A percentile compares a stretch with the other conserved stretches of the same genome.
Conservation (phyloP, 2,888 invertebrate species). For the Drosophila mayaguana region DNA sequence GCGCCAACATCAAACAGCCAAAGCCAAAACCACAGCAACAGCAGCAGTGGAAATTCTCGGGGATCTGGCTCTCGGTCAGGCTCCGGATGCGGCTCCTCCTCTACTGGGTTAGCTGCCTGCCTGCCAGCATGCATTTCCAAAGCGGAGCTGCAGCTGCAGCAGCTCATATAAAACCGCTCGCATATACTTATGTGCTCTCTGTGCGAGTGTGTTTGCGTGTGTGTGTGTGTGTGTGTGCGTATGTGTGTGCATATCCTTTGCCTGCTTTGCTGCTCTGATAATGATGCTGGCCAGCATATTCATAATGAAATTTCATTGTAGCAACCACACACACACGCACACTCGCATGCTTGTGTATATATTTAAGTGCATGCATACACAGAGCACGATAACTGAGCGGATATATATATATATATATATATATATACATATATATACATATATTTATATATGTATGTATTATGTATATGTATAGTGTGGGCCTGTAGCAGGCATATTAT, state of each 20-base stretch:
- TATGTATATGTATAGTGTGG: constrained; percentile 17
- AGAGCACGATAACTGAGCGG: constrained; percentile 43
- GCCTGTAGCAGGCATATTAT: constrained; percentile 73
- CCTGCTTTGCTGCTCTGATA: constrained; percentile 79
- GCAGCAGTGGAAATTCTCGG: constrained; percentile 47
- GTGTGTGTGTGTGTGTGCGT: constrained; percentile 43
- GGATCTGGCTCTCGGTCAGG: constrained; percentile 28
- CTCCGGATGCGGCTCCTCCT: constrained; percentile 23
- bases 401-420: constrained; percentile 1
- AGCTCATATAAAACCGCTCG: constrained; percentile 76
- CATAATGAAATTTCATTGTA: constrained; percentile 80
- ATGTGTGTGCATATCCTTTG: constrained; percentile 69
- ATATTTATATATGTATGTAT: constrained; percentile 1
- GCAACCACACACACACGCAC: constrained; percentile 49
- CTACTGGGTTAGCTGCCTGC: constrained; percentile 40
- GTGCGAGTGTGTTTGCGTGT: constrained; percentile 20
- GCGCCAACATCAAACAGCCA: constrained; percentile 70
- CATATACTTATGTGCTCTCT: constrained; percentile 56
- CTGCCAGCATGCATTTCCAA: constrained; percentile 45
- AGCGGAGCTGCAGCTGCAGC: constrained; percentile 34
- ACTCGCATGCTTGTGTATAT: constrained; percentile 26
- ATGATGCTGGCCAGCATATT: constrained; percentile 79
- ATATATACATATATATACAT: background rate
- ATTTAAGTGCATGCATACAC: constrained; percentile 59
- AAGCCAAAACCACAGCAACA: constrained; percentile 74